A percentile compares a stretch with the other conserved stretches of the same genome.
These are phyloP conservation scores for Anorthoa munda DNA, from an alignment of 2,888 invertebrate genomes.

Conservation along the genomic window DNA sequence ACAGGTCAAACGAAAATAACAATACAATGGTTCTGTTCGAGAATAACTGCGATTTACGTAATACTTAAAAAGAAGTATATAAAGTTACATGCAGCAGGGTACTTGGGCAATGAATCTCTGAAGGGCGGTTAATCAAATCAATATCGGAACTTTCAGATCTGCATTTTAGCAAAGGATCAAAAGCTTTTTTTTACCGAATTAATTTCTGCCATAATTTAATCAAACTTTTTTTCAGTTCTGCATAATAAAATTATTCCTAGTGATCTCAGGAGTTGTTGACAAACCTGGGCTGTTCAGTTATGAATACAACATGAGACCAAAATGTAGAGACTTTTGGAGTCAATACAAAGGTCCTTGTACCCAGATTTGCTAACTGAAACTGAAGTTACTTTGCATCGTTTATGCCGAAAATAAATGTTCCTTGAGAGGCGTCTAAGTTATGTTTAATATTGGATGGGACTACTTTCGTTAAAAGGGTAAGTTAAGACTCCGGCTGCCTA, in stretches of 20 bases:
- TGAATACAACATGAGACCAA: conserved; percentile 45
- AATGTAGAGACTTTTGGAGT: conserved; percentile 32
- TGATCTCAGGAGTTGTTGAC: conserved; percentile 39
- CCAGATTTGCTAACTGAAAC: conserved; percentile 23
- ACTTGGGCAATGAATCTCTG: conserved; percentile 10
- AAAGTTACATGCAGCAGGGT: not conserved
- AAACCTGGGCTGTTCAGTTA: conserved; percentile 40
- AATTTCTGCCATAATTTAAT: conserved; percentile 45
- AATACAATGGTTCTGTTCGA: conserved; percentile 39
- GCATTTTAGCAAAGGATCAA: conserved; percentile 41
- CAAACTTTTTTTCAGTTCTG: conserved; percentile 29
- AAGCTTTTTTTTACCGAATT: conserved; percentile 16
- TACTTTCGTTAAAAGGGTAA: conserved; percentile 22
- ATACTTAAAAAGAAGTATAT: conserved; percentile 7
- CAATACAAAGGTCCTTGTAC: conserved; percentile 29
- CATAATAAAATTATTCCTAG: conserved; percentile 28
- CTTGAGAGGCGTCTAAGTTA: conserved; percentile 8
- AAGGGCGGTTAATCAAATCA: conserved; percentile 25
- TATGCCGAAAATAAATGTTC: conserved; percentile 4
- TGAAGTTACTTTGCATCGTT: conserved; percentile 14
- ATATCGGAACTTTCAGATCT: conserved; percentile 8
- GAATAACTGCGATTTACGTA: conserved; percentile 33
- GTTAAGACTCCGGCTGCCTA: not conserved
- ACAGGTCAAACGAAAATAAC: conserved; percentile 72
- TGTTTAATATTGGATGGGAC: conserved; percentile 17